Percentiles rank a stretch among this genome's conserved stretches.
phyloP scores from a whole-genome alignment of 2,797 vertebrate species.

The Amniataba percoides region DNA sequence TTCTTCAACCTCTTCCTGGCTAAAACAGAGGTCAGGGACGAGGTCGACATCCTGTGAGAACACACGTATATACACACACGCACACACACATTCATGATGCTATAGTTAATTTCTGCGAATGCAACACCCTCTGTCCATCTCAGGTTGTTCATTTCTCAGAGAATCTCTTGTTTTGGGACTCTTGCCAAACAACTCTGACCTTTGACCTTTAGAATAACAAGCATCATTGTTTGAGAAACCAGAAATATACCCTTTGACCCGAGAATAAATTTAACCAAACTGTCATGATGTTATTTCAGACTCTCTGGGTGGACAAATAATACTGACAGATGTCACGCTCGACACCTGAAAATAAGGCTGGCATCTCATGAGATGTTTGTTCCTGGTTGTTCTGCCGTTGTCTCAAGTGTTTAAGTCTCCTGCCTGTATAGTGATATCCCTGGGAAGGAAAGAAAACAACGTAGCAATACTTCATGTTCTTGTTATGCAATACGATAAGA shows the following conservation, averaged over 20 bases:
- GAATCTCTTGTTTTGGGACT: neutral
- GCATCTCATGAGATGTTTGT: neutral
- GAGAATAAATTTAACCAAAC: neutral
- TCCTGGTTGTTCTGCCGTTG: neutral
- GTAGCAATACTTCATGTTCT: constrained; percentile 31
- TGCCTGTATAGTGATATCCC: constrained; percentile 1
- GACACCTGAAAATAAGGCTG: neutral
- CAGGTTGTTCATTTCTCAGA: neutral
- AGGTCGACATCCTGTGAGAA: constrained; percentile 61
- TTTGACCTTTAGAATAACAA: constrained; percentile 32
- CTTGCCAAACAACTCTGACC: constrained; percentile 17
- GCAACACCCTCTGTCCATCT: neutral
- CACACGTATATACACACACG: neutral
- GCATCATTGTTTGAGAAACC: constrained; percentile 13
- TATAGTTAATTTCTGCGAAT: neutral
- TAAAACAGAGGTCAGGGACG: constrained; percentile 38
- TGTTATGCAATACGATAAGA: constrained; percentile 11
- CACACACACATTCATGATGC: too few species aligned
- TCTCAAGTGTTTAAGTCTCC: neutral
- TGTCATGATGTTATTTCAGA: neutral
- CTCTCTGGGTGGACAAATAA: neutral
- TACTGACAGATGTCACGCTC: too few species aligned
- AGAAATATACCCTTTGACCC: constrained; percentile 2
- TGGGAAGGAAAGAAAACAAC: constrained; percentile 34
- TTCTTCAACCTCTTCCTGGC: constrained; percentile 63